Conservation (phyloP, 2,888 invertebrate genomes). For the Hetaerina titia region DNA sequence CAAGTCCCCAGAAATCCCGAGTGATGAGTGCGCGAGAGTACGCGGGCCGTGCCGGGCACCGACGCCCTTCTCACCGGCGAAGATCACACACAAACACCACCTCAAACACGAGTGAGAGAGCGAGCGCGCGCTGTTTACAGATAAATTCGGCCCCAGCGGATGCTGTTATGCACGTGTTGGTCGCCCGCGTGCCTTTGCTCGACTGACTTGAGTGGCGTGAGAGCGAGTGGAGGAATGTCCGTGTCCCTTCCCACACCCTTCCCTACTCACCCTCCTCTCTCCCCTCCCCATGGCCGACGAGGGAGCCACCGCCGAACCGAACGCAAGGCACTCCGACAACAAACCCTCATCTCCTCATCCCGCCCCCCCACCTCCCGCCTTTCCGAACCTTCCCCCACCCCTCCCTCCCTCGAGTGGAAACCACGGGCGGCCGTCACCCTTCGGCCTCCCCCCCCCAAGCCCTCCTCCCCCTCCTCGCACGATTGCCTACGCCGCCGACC, state of each 20-base stretch:
- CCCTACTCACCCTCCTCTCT: background rate
- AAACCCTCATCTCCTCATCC: background rate
- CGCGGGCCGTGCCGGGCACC: background rate
- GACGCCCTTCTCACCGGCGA: background rate
- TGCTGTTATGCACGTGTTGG: background rate
- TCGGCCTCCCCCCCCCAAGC: background rate
- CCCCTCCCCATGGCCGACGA: background rate
- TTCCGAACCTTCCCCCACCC: background rate
- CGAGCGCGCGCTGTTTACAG: background rate
- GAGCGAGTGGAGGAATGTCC: conserved; percentile 22
- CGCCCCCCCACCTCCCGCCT: background rate
- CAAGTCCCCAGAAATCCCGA: background rate
- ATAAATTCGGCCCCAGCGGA: background rate
- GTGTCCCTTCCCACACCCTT: background rate
- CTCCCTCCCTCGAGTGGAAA: background rate
- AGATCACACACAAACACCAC: background rate
- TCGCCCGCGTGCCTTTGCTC: conserved; percentile 50
- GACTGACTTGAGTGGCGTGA: conserved; percentile 57
- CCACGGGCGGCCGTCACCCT: conserved; percentile 1
- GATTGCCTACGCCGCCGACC: too few species aligned
- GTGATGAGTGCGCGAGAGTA: background rate
- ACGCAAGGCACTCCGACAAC: conserved; percentile 23
- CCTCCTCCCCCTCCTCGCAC: background rate
- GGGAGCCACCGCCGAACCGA: conserved; percentile 33
- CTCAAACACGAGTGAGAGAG: background rate